A percentile compares a stretch with the other conserved stretches of the same genome.
These are phyloP conservation scores for Corvus hawaiiensis DNA, from an alignment of 2,113 vertebrate species.

Conservation along the genomic window DNA sequence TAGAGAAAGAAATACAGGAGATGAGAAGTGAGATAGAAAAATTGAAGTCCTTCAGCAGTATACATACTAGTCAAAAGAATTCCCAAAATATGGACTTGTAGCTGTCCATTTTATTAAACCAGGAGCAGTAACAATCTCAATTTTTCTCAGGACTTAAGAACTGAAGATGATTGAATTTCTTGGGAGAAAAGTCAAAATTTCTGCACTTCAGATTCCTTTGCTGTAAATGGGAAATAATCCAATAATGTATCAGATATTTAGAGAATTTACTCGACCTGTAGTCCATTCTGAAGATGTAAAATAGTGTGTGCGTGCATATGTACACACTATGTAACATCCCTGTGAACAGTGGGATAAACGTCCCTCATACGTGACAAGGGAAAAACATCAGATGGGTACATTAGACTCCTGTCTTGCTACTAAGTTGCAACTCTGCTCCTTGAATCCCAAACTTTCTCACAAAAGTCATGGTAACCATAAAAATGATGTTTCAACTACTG, in stretches of 20 bases:
- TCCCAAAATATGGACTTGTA: background rate
- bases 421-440: background rate
- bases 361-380: background rate
- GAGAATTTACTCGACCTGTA: background rate
- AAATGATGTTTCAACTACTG: background rate
- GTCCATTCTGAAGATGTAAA: background rate
- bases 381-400: background rate
- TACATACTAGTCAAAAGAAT: background rate
- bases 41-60: background rate
- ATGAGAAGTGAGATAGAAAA: background rate
- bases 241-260: background rate
- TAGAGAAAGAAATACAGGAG: background rate
- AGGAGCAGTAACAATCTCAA: background rate
- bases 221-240: background rate
- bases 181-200: background rate
- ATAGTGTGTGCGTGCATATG: background rate
- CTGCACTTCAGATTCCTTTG: background rate
- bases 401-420: background rate
- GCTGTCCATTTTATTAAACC: background rate
- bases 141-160: background rate
- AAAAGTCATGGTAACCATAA: background rate
- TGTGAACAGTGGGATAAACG: background rate
- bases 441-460: background rate
- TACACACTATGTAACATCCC: fast-evolving
- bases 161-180: background rate